A percentile compares a stretch with the other conserved stretches of the same genome.
These are phyloP conservation scores for Drosophila pallidifrons DNA, from an alignment of 1,140 invertebrate genomes.

Conservation along the genomic window DNA sequence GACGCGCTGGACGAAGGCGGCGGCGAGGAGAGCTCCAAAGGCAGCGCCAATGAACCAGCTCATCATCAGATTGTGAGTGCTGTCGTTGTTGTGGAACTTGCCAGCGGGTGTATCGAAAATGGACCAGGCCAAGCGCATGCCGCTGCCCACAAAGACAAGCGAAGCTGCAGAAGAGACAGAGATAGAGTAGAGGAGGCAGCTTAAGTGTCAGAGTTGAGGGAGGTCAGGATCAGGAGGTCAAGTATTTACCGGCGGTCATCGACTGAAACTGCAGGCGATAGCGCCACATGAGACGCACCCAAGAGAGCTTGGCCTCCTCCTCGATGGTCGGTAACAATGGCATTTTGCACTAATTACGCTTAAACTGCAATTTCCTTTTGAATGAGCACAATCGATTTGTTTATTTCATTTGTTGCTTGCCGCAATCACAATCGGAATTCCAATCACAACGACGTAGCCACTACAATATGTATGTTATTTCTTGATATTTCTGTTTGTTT, in stretches of 20 bases:
- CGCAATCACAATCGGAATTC: slow-evolving; percentile 15
- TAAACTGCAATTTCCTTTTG: slow-evolving; percentile 19
- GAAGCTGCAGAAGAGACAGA: slow-evolving; percentile 45
- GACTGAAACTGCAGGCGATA: slow-evolving; percentile 77
- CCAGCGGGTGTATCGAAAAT: slow-evolving; percentile 75
- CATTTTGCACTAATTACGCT: slow-evolving; percentile 51
- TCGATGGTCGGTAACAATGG: slow-evolving; percentile 73
- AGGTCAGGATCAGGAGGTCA: neutral
- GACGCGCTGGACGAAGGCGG: slow-evolving; percentile 69
- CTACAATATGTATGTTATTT: slow-evolving; percentile 2
- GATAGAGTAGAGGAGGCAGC: neutral
- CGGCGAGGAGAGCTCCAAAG: slow-evolving; percentile 62
- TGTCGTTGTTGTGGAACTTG: slow-evolving; percentile 63
- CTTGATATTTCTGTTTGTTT: slow-evolving; percentile 1
- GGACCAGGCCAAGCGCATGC: slow-evolving; percentile 73
- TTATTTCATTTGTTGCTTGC: slow-evolving; percentile 1
- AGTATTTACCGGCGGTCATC: slow-evolving; percentile 66
- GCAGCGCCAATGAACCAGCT: slow-evolving; percentile 75
- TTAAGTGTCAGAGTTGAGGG: neutral
- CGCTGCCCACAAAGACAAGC: slow-evolving; percentile 68
- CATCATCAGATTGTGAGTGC: slow-evolving; percentile 73
- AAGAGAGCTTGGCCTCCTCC: slow-evolving; percentile 69
- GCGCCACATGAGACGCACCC: slow-evolving; percentile 70
- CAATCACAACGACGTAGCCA: neutral
- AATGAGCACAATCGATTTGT: slow-evolving; percentile 17